phyloP scores from a whole-genome alignment of 2,113 vertebrate genomes.

The Perca schrenkii region DNA sequence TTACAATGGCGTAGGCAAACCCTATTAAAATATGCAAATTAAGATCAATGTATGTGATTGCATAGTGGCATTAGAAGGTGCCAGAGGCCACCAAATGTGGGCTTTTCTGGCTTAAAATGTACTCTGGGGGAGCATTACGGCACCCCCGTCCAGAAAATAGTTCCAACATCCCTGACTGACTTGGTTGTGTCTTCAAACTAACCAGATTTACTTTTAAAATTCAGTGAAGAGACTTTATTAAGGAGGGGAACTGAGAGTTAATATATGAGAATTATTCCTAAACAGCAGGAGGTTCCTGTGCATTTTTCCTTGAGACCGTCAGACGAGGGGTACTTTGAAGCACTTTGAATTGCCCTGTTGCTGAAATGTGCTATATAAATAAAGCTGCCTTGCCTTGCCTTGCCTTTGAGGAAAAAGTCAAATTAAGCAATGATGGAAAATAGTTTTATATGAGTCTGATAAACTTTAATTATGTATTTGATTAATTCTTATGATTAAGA shows the following conservation, averaged over 20 bases:
- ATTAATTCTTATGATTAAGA: background rate
- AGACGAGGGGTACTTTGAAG: background rate
- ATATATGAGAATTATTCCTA: background rate
- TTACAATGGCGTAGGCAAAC: no score
- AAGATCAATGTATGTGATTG: no score
- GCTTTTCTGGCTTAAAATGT: no score
- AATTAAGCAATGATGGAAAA: background rate
- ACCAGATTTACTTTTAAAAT: background rate
- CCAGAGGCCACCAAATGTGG: no score
- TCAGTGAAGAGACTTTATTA: no score
- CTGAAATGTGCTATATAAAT: no score
- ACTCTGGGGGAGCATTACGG: no score
- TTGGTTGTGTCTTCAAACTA: background rate
- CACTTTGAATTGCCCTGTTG: no score
- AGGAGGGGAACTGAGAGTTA: background rate
- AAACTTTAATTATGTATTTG: constrained; percentile 6
- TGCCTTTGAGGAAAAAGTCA: background rate
- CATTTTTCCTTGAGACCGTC: background rate
- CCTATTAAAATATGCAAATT: no score
- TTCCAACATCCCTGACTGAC: background rate
- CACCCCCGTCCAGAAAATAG: no score
- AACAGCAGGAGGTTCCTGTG: background rate
- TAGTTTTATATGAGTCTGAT: constrained; percentile 1
- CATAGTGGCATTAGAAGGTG: no score
- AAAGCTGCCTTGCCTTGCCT: no score